Evolutionary conservation across 2,888 invertebrate species (phyloP).

Genomic region (Drosophila leonis): DNA sequence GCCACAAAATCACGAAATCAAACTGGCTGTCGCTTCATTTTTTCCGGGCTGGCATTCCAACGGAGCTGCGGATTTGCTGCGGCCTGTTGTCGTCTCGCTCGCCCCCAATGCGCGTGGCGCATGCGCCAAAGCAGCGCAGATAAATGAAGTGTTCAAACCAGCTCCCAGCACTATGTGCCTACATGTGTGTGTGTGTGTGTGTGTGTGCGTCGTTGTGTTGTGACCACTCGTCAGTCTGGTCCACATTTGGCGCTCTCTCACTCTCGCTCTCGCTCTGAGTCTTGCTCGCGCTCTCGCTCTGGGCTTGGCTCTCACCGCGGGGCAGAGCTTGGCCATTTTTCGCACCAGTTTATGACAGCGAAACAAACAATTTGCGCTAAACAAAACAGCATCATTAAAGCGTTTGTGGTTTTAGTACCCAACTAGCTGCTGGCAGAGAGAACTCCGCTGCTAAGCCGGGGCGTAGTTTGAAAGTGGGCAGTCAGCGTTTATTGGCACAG

Average conservation of each 20-base stretch:
- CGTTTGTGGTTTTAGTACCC: constrained; percentile 82
- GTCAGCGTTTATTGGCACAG: constrained; percentile 37
- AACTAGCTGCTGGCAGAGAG: constrained; percentile 50
- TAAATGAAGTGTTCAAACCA: constrained; percentile 57
- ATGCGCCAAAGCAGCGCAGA: constrained; percentile 74
- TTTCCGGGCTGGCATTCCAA: constrained; percentile 64
- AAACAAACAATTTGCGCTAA: constrained; percentile 83
- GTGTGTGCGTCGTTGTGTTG: constrained; percentile 22
- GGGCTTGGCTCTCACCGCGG: constrained; percentile 45
- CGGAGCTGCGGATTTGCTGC: constrained; percentile 48
- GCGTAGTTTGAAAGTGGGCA: constrained; percentile 55
- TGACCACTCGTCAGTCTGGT: constrained; percentile 49
- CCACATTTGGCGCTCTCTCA: constrained; percentile 32
- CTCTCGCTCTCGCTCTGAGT: not conserved
- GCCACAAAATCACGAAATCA: constrained; percentile 66
- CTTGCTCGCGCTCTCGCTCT: constrained; percentile 11
- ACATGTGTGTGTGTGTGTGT: not conserved
- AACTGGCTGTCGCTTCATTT: constrained; percentile 58
- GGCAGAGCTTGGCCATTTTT: constrained; percentile 75
- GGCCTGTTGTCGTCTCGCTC: constrained; percentile 56
- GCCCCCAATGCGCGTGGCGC: constrained; percentile 48
- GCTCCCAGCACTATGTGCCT: constrained; percentile 50
- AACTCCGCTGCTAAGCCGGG: constrained; percentile 13
- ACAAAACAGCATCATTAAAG: constrained; percentile 83
- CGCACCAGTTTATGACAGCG: constrained; percentile 83